Evolutionary conservation across 2,888 invertebrate species (phyloP).

Genomic region (Micropterix aruncella): DNA sequence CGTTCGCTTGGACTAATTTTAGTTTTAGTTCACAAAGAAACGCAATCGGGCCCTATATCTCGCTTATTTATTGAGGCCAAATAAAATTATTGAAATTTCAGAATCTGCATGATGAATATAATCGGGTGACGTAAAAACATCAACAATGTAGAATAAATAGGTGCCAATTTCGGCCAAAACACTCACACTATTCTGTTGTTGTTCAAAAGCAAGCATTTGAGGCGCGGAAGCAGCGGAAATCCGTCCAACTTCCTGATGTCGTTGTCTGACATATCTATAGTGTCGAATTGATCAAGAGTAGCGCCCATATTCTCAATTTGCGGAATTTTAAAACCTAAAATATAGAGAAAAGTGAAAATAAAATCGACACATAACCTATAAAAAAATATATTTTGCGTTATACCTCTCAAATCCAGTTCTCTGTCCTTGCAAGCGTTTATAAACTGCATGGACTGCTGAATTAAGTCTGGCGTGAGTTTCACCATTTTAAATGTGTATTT

Average conservation of each 20-base stretch:
- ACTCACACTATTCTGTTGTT: constrained; percentile 92
- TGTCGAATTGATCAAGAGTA: constrained; percentile 97
- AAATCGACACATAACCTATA: constrained; percentile 2
- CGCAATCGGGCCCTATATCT: too few species aligned
- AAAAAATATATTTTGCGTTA: constrained; percentile 21
- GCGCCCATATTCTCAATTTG: constrained; percentile 98
- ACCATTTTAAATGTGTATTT: too few species aligned
- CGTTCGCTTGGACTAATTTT: too few species aligned
- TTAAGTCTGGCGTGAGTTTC: constrained; percentile 87
- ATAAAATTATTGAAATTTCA: too few species aligned
- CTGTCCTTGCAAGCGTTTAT: constrained; percentile 95
- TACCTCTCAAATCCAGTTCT: constrained; percentile 93
- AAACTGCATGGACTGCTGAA: constrained; percentile 89
- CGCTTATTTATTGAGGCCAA: too few species aligned
- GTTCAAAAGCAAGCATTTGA: constrained; percentile 84
- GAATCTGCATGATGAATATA: too few species aligned
- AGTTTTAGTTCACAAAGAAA: too few species aligned
- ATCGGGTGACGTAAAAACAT: too few species aligned
- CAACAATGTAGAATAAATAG: too few species aligned
- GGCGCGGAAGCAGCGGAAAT: constrained; percentile 79
- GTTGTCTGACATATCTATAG: constrained; percentile 97
- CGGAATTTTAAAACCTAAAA: constrained; percentile 92
- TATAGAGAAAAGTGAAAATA: constrained; percentile 4
- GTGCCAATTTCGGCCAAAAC: too few species aligned
- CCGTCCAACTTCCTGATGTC: constrained; percentile 96